These are phyloP conservation scores for Myxocyprinus asiaticus DNA, from an alignment of 2,113 vertebrate species.

Conservation along the genomic window DNA sequence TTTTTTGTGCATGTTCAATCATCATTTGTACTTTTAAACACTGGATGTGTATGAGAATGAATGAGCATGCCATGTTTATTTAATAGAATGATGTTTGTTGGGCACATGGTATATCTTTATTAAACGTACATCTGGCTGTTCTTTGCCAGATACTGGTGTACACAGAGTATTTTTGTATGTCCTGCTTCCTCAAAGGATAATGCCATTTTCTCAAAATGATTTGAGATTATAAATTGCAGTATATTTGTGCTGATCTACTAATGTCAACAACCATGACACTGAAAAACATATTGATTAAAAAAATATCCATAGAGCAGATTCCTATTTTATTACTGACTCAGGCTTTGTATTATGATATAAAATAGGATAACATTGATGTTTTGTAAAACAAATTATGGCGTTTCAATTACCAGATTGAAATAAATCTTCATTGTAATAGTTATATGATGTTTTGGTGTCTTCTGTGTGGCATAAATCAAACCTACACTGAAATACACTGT, in stretches of 20 bases:
- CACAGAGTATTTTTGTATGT: not conserved
- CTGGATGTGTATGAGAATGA: constrained; percentile 32
- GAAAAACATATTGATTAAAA: not conserved
- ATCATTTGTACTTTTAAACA: constrained; percentile 22
- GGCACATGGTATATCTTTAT: constrained; percentile 14
- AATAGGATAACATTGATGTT: not conserved
- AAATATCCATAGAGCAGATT: not conserved
- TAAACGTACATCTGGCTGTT: not conserved
- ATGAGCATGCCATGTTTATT: constrained; percentile 22
- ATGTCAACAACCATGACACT: not conserved
- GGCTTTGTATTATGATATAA: not conserved
- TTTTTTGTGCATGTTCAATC: constrained; percentile 4
- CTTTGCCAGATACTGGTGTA: constrained; percentile 37
- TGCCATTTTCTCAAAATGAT: not conserved
- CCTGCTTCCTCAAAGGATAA: constrained; percentile 9
- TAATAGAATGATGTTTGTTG: not conserved
- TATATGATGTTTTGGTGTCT: not conserved
- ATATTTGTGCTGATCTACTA: constrained; percentile 29
- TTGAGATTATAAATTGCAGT: constrained; percentile 35
- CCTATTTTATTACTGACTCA: constrained; percentile 2
- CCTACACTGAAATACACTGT: too few species aligned
- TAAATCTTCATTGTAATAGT: constrained; percentile 14
- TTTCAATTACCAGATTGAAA: constrained; percentile 23
- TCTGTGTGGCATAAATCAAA: not conserved
- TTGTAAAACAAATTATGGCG: not conserved